A percentile compares a stretch with the other conserved stretches of the same genome.
phyloP scores from a whole-genome alignment of 2,797 vertebrate species.

The Danio tinwini region DNA sequence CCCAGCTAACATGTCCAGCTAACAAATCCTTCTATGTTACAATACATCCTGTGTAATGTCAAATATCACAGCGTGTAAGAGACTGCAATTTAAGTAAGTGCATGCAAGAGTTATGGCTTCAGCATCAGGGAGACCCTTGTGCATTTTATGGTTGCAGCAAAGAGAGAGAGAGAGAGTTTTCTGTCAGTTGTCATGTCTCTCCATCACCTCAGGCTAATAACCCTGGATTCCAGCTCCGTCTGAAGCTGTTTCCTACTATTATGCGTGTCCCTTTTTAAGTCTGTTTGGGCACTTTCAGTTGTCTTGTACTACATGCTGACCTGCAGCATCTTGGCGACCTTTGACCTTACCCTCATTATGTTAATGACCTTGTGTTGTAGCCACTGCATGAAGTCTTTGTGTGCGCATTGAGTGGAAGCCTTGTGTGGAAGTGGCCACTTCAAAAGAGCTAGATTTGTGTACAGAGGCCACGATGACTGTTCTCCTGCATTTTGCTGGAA shows the following conservation, averaged over 20 bases:
- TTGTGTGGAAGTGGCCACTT: constrained; percentile 62
- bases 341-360: constrained; percentile 56
- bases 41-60: background rate
- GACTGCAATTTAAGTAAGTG: constrained; percentile 7
- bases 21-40: background rate
- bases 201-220: constrained; percentile 38
- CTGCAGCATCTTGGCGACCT: constrained; percentile 50
- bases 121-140: background rate
- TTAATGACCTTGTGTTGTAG: constrained; percentile 47
- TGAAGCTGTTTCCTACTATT: constrained; percentile 33
- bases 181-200: constrained; percentile 18
- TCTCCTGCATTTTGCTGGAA: background rate
- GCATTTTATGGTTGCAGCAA: constrained; percentile 13
- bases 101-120: background rate
- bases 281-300: constrained; percentile 43
- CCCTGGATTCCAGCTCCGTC: constrained; percentile 28
- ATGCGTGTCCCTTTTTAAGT: constrained; percentile 17
- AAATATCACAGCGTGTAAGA: background rate
- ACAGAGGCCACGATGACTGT: constrained; percentile 14
- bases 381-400: constrained; percentile 48
- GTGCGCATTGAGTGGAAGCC: constrained; percentile 45
- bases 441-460: constrained; percentile 45
- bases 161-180: constrained; percentile 38
- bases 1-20: no score
- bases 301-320: constrained; percentile 52